phyloP scores from a whole-genome alignment of 92 coral and sea anemone genomes.

The Anthopleura xanthogrammica region DNA sequence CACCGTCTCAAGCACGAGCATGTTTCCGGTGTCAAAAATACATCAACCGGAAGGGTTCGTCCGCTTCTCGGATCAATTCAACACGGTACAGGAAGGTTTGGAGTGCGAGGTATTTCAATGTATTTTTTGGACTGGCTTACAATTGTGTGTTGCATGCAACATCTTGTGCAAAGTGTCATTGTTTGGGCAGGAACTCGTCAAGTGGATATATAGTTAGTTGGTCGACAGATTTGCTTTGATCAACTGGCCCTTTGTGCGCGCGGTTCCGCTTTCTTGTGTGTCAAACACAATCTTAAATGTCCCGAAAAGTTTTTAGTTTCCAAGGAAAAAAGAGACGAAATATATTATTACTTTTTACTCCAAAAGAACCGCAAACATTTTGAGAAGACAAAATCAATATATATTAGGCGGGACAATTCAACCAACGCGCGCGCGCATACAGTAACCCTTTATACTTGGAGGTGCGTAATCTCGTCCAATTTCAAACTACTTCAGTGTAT shows the following conservation, averaged over 20 bases:
- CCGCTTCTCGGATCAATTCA: constrained; percentile 31
- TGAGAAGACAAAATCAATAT: not conserved
- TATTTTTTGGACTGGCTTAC: not conserved
- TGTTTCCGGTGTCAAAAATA: constrained; percentile 37
- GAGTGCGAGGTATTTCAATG: constrained; percentile 22
- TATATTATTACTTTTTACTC: not conserved
- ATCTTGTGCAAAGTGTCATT: not conserved
- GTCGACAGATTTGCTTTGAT: not conserved
- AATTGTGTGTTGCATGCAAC: not conserved
- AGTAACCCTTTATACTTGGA: not conserved
- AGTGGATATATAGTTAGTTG: not conserved
- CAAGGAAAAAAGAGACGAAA: not conserved
- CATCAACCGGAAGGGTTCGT: constrained; percentile 33
- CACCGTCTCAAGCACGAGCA: constrained; percentile 32
- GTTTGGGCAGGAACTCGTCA: constrained; percentile 4
- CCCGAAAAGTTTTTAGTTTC: not conserved
- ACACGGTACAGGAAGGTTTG: constrained; percentile 26
- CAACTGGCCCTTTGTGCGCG: not conserved
- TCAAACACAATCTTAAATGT: not conserved
- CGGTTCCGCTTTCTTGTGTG: not conserved
- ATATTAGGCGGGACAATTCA: not conserved
- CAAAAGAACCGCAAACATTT: not conserved
- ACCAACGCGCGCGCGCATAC: not conserved
- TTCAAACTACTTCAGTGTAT: not conserved
- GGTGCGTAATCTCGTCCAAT: not conserved